Percentiles rank a stretch among this genome's conserved stretches.
Conservation (phyloP, 2,797 vertebrate species). For the Forpus xanthops region DNA sequence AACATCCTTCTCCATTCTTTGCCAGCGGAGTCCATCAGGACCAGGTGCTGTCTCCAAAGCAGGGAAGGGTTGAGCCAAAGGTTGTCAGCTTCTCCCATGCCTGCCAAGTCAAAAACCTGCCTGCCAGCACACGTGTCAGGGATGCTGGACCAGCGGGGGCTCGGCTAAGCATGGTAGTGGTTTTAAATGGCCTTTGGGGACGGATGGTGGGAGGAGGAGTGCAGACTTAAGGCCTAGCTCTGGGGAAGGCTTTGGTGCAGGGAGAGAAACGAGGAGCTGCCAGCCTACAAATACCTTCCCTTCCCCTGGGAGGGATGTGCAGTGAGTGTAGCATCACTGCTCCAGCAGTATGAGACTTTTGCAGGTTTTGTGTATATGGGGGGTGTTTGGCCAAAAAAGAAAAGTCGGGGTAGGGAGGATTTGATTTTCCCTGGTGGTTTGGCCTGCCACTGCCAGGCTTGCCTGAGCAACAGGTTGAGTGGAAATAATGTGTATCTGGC, state of each 20-base stretch:
- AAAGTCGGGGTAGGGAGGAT: background rate
- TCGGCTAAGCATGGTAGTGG: background rate
- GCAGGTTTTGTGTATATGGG: background rate
- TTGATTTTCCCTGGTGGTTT: background rate
- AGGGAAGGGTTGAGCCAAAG: background rate
- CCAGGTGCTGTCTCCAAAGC: background rate
- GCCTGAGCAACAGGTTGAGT: background rate
- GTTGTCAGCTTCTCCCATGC: background rate
- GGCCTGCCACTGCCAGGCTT: background rate
- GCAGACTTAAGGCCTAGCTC: background rate
- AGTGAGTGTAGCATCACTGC: background rate
- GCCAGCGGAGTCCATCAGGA: background rate
- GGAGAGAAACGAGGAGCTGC: background rate
- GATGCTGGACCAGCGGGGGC: background rate
- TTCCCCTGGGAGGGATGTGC: background rate
- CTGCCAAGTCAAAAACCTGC: background rate
- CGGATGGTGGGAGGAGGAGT: accelerated
- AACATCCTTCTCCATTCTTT: background rate
- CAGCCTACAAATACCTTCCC: background rate
- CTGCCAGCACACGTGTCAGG: background rate
- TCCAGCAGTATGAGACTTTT: background rate
- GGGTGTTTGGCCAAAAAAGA: background rate
- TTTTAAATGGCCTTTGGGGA: background rate
- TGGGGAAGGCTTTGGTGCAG: background rate
- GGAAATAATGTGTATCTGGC: background rate